phyloP scores from a whole-genome alignment of 2,888 invertebrate species.

The Macropis europaea region DNA sequence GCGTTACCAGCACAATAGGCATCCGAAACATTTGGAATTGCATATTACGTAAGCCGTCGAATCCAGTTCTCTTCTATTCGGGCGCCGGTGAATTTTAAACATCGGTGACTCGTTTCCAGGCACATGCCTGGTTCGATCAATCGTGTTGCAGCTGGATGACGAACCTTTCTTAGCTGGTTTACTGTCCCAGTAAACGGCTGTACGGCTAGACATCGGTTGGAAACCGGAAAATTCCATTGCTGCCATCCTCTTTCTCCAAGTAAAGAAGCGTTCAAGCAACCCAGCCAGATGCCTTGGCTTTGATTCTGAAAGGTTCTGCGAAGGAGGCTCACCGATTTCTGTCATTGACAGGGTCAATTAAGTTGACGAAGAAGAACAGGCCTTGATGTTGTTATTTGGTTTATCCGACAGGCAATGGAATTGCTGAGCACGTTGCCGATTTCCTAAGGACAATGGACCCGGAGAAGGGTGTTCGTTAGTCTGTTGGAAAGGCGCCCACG shows the following conservation, averaged over 20 bases:
- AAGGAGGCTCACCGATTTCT: too few relatives aligned
- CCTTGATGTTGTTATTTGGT: too few relatives aligned
- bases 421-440: neutral
- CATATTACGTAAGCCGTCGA: constrained; percentile 21
- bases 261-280: too few relatives aligned
- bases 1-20: constrained; percentile 33
- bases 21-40: constrained; percentile 30
- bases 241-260: too few relatives aligned
- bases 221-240: constrained; percentile 11
- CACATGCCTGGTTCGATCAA: constrained; percentile 5
- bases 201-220: neutral
- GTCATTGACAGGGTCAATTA: too few relatives aligned
- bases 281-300: too few relatives aligned
- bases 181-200: neutral
- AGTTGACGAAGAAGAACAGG: too few relatives aligned
- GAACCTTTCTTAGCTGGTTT: neutral
- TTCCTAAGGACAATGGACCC: constrained; percentile 22
- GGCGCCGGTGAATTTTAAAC: constrained; percentile 24
- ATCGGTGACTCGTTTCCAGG: constrained; percentile 18
- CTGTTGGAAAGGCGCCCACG: constrained; percentile 48
- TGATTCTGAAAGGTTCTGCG: too few relatives aligned
- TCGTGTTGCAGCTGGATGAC: neutral
- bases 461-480: neutral
- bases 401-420: neutral
- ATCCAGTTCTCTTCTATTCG: constrained; percentile 9